Evolutionary conservation across 2,113 vertebrate genomes (phyloP).

Genomic region (Lycaon pictus): DNA sequence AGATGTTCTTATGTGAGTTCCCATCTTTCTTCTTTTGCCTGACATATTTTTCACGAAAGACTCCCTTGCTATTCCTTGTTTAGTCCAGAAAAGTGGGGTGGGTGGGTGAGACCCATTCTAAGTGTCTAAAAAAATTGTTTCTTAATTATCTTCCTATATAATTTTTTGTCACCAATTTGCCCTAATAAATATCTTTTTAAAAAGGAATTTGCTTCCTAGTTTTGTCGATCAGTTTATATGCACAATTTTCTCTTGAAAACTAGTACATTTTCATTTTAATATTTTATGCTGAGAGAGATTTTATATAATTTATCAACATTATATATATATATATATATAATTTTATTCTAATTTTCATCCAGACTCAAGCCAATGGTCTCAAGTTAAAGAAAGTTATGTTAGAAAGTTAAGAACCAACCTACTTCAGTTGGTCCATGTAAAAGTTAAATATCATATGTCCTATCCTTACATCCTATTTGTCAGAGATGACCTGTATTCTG

Average conservation of each 20-base stretch:
- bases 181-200: neutral
- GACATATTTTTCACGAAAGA: constrained; percentile 50
- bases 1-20: constrained; percentile 60
- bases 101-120: fast-evolving
- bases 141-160: neutral
- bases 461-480: neutral
- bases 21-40: constrained; percentile 49
- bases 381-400: neutral
- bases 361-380: neutral
- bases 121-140: neutral
- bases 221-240: neutral
- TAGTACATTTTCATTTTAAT: neutral
- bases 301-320: neutral
- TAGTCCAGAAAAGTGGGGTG: neutral
- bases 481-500: neutral
- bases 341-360: constrained; percentile 30
- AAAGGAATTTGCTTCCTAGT: neutral
- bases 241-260: constrained; percentile 23
- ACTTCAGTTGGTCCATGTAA: neutral
- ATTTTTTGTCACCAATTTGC: neutral
- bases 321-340: neutral
- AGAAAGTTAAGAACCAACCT: neutral
- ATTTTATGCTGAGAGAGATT: neutral
- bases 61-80: neutral
- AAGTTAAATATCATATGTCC: neutral